Evolutionary conservation across 2,797 vertebrate genomes (phyloP).

Genomic region (Australoheros facetus): DNA sequence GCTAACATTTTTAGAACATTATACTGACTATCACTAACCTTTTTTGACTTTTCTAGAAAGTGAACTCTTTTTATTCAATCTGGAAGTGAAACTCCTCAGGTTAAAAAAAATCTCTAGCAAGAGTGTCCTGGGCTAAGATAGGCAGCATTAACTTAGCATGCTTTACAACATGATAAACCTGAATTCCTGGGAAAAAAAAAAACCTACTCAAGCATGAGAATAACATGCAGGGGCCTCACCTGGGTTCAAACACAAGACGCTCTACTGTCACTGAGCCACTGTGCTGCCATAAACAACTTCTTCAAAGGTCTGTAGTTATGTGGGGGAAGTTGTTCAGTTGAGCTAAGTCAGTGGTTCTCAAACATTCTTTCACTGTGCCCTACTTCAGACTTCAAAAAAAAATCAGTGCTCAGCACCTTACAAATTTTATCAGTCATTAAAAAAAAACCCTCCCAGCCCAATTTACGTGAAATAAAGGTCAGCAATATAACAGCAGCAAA

Average conservation of each 20-base stretch:
- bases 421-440: not conserved
- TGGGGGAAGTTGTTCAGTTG: not conserved
- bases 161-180: not conserved
- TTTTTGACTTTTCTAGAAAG: slow-evolving; percentile 1
- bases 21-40: accelerated
- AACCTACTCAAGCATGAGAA: not conserved
- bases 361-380: not conserved
- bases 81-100: not conserved
- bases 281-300: not conserved
- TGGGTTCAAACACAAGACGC: not conserved
- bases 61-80: not conserved
- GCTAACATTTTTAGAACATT: not conserved
- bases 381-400: not conserved
- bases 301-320: not conserved
- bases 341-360: not conserved
- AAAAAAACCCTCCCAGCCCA: not conserved
- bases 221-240: not conserved
- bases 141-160: not conserved
- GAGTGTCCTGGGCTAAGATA: not conserved
- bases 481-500: not conserved
- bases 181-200: not conserved
- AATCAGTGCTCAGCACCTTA: not conserved
- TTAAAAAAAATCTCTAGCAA: not conserved
- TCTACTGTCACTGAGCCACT: not conserved
- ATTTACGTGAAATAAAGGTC: not conserved